A percentile compares a stretch with the other conserved stretches of the same genome.
Evolutionary conservation across 2,888 invertebrate species (phyloP).

Genomic region (Petrolisthes manimaculis): DNA sequence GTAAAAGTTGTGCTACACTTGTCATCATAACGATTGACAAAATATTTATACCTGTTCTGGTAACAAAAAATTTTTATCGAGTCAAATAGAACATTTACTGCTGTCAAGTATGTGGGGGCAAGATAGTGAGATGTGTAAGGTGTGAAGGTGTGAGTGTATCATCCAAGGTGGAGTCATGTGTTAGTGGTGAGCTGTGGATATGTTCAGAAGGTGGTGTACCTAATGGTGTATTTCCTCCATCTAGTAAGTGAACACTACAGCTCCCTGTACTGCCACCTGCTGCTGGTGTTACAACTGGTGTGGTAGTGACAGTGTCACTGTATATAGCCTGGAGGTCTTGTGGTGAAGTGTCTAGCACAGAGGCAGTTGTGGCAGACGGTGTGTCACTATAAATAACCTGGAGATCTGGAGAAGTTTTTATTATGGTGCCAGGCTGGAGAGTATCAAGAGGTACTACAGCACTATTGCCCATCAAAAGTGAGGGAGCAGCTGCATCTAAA

Average conservation of each 20-base stretch:
- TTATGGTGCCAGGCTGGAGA: background rate
- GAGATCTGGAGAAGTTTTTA: conserved; percentile 30
- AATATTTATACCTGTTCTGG: too few relatives aligned
- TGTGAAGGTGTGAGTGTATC: conserved; percentile 35
- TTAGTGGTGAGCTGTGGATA: conserved; percentile 23
- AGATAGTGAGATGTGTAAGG: conserved; percentile 42
- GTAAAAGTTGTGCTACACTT: too few relatives aligned
- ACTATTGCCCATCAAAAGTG: conserved; percentile 40
- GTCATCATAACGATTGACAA: too few relatives aligned
- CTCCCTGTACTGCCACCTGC: conserved; percentile 19
- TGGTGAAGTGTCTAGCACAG: background rate
- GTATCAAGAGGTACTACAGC: conserved; percentile 40
- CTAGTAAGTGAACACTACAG: background rate
- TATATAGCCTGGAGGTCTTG: background rate
- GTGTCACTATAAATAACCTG: conserved; percentile 36
- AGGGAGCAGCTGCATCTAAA: conserved; percentile 39
- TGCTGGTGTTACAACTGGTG: background rate
- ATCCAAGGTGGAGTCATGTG: conserved; percentile 32
- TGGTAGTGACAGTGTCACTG: background rate
- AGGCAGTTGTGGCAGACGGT: background rate
- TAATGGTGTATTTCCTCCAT: background rate
- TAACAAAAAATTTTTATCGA: too few relatives aligned
- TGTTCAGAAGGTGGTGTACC: conserved; percentile 17
- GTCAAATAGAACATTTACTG: background rate
- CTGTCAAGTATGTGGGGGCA: conserved; percentile 46